These are phyloP conservation scores for Gymnobelideus leadbeateri DNA, from an alignment of 2,113 vertebrate genomes.

Conservation along the genomic window DNA sequence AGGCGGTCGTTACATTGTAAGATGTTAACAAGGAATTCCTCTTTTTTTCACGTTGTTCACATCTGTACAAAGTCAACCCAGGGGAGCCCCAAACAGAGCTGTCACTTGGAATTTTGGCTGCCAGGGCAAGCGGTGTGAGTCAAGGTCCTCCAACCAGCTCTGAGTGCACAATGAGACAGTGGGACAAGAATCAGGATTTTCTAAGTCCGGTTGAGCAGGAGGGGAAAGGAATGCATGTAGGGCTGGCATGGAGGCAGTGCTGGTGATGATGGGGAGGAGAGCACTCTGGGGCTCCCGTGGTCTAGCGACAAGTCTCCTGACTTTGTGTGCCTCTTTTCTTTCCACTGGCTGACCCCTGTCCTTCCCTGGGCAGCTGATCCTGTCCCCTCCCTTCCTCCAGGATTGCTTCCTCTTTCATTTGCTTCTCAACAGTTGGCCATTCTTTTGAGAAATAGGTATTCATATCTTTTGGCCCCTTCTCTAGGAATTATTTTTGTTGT, in stretches of 20 bases:
- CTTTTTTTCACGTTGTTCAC: background rate
- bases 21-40: constrained; percentile 60
- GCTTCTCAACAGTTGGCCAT: too few species aligned
- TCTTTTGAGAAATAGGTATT: too few species aligned
- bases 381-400: too few species aligned
- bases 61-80: background rate
- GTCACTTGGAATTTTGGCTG: background rate
- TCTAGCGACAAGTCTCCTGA: background rate
- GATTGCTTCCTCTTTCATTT: too few species aligned
- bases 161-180: background rate
- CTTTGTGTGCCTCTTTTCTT: background rate
- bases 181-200: background rate
- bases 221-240: background rate
- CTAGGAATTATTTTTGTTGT: too few species aligned
- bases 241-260: background rate
- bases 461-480: too few species aligned
- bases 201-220: background rate
- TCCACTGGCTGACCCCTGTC: too few species aligned
- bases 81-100: too few species aligned
- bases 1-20: constrained; percentile 91
- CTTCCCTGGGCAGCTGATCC: fast-evolving
- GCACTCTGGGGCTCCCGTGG: background rate
- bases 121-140: too few species aligned
- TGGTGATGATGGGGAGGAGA: background rate
- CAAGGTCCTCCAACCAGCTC: background rate